phyloP scores from a whole-genome alignment of 2,888 invertebrate species.

The Tetanocera ferruginea region DNA sequence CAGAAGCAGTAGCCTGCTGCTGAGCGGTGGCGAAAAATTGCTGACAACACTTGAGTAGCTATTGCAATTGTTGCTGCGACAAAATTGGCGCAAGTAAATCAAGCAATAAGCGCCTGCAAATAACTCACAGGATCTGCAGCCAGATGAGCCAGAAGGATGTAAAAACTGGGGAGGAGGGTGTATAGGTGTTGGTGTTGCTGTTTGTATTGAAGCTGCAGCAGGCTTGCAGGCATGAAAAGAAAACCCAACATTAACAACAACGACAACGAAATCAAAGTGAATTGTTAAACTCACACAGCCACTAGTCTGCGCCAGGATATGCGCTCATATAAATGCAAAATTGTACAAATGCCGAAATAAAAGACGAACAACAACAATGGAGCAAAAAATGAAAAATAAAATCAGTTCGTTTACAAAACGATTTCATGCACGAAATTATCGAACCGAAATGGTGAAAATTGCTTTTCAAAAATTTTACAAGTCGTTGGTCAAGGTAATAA shows the following conservation, averaged over 20 bases:
- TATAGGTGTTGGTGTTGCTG: neutral
- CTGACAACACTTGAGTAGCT: conserved; percentile 21
- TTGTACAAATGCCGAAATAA: neutral
- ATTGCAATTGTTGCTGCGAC: conserved; percentile 22
- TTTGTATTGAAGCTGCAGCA: neutral
- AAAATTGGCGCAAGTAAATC: conserved; percentile 28
- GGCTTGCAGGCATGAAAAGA: neutral
- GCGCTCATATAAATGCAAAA: conserved; percentile 8
- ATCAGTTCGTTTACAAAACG: neutral
- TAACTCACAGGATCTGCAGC: conserved; percentile 30
- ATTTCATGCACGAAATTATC: conserved; percentile 3
- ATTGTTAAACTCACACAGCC: neutral
- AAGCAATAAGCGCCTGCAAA: conserved; percentile 28
- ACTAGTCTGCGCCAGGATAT: neutral
- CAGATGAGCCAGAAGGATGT: neutral
- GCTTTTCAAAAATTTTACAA: conserved; percentile 21
- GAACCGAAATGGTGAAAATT: conserved; percentile 33
- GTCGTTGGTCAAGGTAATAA: conserved; percentile 34
- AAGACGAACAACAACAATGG: neutral
- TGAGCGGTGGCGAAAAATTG: neutral
- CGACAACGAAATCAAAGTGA: neutral
- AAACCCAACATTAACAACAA: neutral
- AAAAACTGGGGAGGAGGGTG: neutral
- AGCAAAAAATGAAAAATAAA: neutral
- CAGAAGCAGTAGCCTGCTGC: neutral